Conservation (phyloP, 2,888 invertebrate species). For the Stegana nigrithorax region DNA sequence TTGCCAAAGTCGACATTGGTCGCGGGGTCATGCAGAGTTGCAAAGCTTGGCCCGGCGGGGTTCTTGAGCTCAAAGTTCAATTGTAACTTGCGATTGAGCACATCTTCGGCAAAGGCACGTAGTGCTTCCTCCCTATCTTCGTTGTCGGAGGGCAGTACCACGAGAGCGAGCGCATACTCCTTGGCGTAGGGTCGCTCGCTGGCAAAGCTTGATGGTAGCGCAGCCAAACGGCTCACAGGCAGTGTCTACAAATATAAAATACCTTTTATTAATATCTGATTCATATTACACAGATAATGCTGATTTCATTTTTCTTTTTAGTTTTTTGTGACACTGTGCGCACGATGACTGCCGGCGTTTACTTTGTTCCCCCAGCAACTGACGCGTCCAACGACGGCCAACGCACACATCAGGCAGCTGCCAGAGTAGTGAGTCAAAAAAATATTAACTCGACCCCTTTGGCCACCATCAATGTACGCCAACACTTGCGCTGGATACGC, state of each 20-base stretch:
- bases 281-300: too few species aligned
- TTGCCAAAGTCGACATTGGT: slow-evolving; percentile 73
- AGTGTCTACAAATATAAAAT: slow-evolving; percentile 71
- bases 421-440: slow-evolving; percentile 48
- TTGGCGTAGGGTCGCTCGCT: slow-evolving; percentile 83
- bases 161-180: slow-evolving; percentile 89
- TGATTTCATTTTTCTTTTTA: neutral
- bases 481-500: slow-evolving; percentile 24
- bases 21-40: slow-evolving; percentile 65
- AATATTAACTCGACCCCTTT: slow-evolving; percentile 51
- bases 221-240: slow-evolving; percentile 79
- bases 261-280: too few species aligned
- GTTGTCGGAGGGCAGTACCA: slow-evolving; percentile 86
- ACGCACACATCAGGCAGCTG: slow-evolving; percentile 14
- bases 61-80: slow-evolving; percentile 85
- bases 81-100: slow-evolving; percentile 80
- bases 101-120: slow-evolving; percentile 74
- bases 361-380: slow-evolving; percentile 50
- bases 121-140: slow-evolving; percentile 85
- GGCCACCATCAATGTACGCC: slow-evolving; percentile 21
- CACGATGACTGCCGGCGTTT: slow-evolving; percentile 30
- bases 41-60: slow-evolving; percentile 58
- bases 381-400: slow-evolving; percentile 28
- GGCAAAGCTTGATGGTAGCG: slow-evolving; percentile 82
- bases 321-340: slow-evolving; percentile 43